Base-by-base conservation (phyloP, 2,888 invertebrate genomes). In the Synanthedon vespiformis region DNA sequence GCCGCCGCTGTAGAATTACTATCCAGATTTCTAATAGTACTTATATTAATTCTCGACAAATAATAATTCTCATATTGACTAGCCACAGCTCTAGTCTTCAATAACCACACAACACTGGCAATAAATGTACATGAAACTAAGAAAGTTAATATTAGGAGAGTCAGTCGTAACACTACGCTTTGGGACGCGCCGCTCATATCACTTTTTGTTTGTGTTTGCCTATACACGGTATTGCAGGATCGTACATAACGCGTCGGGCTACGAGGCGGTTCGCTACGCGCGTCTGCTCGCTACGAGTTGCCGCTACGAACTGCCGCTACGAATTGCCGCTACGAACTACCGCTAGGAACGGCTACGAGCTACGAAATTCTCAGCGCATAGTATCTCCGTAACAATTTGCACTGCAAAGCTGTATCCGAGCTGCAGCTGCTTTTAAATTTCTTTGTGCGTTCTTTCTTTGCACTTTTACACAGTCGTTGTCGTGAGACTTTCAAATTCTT, bases 21-120 rank as follows among this genome's bases (percentile, higher is more conserved):
- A 57, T 71, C 72, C 63, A 67, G 61, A 40, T 60, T 69, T 63
- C 72, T 77, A 62, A 69, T 72, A 54, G 72, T 64, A 73, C 79
- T 87, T 80, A 86, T 83, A 85, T 87, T 87, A 84, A 87, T 85
- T 80, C 86, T 80, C 81, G 87, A 85, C 79, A 87, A 79, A 82
- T 87, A 86, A 78, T 86, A 87, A 78, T 83, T 87, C 69, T 87
- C 87, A 84, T 86, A 84, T 74, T 85, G 81, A 67, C 76, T 69
- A 56, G 74, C 64, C 51, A 74, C 74, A 65, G 74, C 71, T 62
- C 73, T 78, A 56, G 79, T 80, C 65, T 77, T 77, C 62, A 86
- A 64, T 63, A 87, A 66, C 87, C 87, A 87, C 74, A 85, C 82
- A 57, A 87, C 74, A 79, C 87, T 87, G 56, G 78, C 84, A 51